Conservation (phyloP, 92 coral and sea anemone genomes). For the Isaurus tuberculatus region DNA sequence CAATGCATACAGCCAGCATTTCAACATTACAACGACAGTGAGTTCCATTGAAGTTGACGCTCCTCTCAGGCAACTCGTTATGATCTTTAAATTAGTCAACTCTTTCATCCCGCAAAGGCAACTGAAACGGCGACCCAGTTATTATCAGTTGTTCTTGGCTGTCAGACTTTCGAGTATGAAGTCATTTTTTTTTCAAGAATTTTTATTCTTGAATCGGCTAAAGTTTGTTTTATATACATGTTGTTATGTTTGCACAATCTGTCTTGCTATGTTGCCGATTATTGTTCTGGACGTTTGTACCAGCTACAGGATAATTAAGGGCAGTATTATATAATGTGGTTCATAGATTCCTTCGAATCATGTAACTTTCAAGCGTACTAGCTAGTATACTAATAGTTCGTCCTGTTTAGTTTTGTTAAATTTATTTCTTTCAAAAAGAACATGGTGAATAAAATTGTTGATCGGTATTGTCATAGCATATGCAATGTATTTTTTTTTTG, state of each 20-base stretch:
- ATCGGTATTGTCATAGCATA: too few relatives aligned
- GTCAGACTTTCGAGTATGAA: neutral
- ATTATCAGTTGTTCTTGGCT: too few relatives aligned
- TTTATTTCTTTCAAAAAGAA: too few relatives aligned
- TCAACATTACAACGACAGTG: constrained; percentile 49
- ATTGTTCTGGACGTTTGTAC: constrained; percentile 11
- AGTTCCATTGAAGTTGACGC: constrained; percentile 46
- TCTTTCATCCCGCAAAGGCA: constrained; percentile 54
- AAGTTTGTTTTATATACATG: too few relatives aligned
- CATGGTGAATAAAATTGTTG: too few relatives aligned
- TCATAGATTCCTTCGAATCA: neutral
- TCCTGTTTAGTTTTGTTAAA: too few relatives aligned
- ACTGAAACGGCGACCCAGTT: too few relatives aligned
- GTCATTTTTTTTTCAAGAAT: constrained; percentile 1
- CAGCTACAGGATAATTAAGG: constrained; percentile 14
- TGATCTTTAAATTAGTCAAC: constrained; percentile 50
- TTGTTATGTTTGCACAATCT: constrained; percentile 4
- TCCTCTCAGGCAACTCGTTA: constrained; percentile 63
- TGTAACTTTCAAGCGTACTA: too few relatives aligned
- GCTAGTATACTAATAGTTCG: too few relatives aligned
- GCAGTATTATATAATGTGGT: neutral
- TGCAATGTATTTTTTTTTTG: too few relatives aligned
- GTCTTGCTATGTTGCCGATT: constrained; percentile 8
- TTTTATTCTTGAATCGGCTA: too few relatives aligned
- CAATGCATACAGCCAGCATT: constrained; percentile 58